These are phyloP conservation scores for Calliphora vicina DNA, from an alignment of 1,140 invertebrate genomes.

Conservation along the genomic window DNA sequence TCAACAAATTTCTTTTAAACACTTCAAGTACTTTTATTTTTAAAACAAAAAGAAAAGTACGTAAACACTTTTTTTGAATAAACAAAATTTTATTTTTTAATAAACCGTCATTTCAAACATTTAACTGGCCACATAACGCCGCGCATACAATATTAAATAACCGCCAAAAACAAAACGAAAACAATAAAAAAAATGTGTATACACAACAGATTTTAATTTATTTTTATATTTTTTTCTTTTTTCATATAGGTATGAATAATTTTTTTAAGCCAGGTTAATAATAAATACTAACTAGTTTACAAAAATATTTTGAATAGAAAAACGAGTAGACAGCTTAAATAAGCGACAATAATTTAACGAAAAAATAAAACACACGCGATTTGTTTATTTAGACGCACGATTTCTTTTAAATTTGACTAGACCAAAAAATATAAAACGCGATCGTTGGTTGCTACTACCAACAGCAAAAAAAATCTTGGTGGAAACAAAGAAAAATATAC, in stretches of 20 bases:
- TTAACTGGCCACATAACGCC: background rate
- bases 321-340: background rate
- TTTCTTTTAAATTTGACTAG: background rate
- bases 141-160: background rate
- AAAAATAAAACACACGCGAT: constrained; percentile 4
- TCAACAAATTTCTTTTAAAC: background rate
- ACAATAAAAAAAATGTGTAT: background rate
- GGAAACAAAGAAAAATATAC: background rate
- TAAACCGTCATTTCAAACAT: background rate
- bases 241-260: background rate
- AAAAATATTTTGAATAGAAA: background rate
- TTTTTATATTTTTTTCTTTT: background rate
- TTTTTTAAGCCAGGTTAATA: background rate
- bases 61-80: background rate
- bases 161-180: background rate
- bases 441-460: background rate
- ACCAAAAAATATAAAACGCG: background rate
- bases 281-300: background rate
- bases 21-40: background rate
- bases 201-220: background rate
- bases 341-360: background rate
- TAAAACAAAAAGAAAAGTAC: background rate
- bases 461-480: too few relatives aligned
- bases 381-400: constrained; percentile 17
- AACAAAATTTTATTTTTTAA: background rate